Conservation (phyloP, 2,797 vertebrate genomes). For the Liasis olivaceus region DNA sequence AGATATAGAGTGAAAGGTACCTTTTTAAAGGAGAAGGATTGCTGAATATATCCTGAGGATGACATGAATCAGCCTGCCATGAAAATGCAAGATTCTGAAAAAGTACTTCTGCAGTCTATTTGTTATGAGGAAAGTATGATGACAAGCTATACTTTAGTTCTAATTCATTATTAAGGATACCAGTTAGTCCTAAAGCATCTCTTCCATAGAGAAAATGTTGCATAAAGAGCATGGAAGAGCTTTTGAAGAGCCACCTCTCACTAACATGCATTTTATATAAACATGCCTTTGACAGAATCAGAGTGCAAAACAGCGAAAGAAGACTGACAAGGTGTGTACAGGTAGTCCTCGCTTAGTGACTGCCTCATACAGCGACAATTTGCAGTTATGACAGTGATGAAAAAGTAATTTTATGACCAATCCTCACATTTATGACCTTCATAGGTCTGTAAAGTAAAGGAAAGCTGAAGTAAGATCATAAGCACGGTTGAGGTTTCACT, state of each 20-base stretch:
- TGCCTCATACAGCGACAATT: not conserved
- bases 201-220: slow-evolving; percentile 22
- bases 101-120: not conserved
- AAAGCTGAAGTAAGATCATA: not conserved
- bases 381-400: not conserved
- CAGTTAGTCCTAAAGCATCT: not conserved
- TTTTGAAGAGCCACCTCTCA: not conserved
- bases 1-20: not conserved
- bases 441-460: not conserved
- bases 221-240: not conserved
- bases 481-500: not conserved
- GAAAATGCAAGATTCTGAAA: not conserved
- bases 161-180: slow-evolving; percentile 51
- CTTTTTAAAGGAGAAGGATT: no score
- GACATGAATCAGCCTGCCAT: no score
- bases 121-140: not conserved
- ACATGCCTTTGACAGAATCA: not conserved
- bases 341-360: not conserved
- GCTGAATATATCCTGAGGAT: no score
- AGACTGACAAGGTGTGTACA: not conserved
- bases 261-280: rapidly evolving
- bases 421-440: not conserved
- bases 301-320: slow-evolving; percentile 12
- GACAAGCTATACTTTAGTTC: slow-evolving; percentile 26
- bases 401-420: not conserved